These are phyloP conservation scores for Lates calcarifer DNA, from an alignment of 2,113 vertebrate species.

Conservation along the genomic window DNA sequence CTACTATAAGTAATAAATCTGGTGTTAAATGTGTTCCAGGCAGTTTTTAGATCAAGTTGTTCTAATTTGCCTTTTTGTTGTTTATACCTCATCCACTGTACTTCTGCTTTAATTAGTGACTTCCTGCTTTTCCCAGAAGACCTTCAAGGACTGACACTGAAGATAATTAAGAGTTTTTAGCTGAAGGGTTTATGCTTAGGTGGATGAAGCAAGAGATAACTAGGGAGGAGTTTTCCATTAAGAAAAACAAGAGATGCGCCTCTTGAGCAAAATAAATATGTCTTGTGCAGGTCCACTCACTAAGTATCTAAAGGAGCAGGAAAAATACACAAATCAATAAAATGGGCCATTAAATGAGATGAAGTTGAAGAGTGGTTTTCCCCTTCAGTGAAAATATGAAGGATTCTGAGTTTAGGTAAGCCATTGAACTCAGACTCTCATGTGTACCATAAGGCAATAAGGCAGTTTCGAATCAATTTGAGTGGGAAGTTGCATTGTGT, in stretches of 20 bases:
- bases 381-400: slow-evolving; percentile 28
- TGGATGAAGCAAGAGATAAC: slow-evolving; percentile 9
- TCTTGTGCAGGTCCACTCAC: slow-evolving; percentile 12
- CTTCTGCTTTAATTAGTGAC: background rate
- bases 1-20: too few species aligned
- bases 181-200: slow-evolving; percentile 27
- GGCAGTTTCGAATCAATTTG: slow-evolving; percentile 26
- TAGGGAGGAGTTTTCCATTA: slow-evolving; percentile 1
- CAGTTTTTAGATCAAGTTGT: background rate
- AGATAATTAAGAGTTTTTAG: slow-evolving; percentile 10
- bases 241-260: slow-evolving; percentile 3
- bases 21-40: background rate
- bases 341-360: slow-evolving; percentile 26
- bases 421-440: slow-evolving; percentile 11
- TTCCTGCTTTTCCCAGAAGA: slow-evolving; percentile 21
- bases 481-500: slow-evolving; percentile 30
- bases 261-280: slow-evolving; percentile 30
- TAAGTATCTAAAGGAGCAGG: slow-evolving; percentile 20
- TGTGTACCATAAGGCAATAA: slow-evolving; percentile 14
- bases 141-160: slow-evolving; percentile 17
- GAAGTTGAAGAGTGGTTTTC: slow-evolving; percentile 26
- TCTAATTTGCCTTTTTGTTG: background rate
- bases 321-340: slow-evolving; percentile 47
- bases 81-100: background rate
- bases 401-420: slow-evolving; percentile 16